Evolutionary conservation across 2,113 vertebrate genomes (phyloP), one percentile per base, ranked within the genome.

Genomic region (Hippocampus guttulatus): DNA sequence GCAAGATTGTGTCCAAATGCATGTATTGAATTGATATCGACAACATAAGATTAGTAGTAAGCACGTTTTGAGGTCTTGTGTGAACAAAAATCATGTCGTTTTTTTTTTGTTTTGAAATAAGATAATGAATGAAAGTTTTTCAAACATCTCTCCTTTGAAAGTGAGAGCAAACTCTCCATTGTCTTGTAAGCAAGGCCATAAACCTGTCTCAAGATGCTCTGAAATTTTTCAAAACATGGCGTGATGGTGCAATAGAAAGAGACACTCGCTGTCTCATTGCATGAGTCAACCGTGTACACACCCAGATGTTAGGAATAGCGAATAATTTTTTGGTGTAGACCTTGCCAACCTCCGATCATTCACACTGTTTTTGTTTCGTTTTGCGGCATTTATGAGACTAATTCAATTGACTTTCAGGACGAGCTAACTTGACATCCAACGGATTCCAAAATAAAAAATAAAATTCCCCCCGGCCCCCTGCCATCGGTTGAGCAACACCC

Each of bases 341-440:
- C 51, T 5, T 38, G 33, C 33, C 33, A 38, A 38, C 33, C 33
- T 38, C 33, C 33, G 33, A 38, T 38, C 33, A 38, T 52, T 16
- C 23, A 52, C 38, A 23, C 21, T 18, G 10, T 66, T 76, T 57
- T 2, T 33, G 23, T 52, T 27, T 51, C 49, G 20, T 27, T 25
- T 68, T 2, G 30, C 3, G 67, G 10, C 16, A 14, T 54, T 16
- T 21, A 5, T 66, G 58, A 54, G 30, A 30, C 30, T 25, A 12
- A 47, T 30, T 54, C 27, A 15, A 14, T n/a, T 45, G 51, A 27
- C 65, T 62, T 67, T 62, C 38, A 45, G 1, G 23, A 67, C 33
- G 21, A 71, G 25, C 33, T 47, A 75, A 60, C n/a, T 74, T 43
- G 15, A 10, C 67, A 65, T 68, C 12, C 74, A 70, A 60, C 33